Percentiles rank a stretch among this genome's conserved stretches.
phyloP scores from a whole-genome alignment of 1,140 invertebrate genomes.

The Heliconius melpomene region DNA sequence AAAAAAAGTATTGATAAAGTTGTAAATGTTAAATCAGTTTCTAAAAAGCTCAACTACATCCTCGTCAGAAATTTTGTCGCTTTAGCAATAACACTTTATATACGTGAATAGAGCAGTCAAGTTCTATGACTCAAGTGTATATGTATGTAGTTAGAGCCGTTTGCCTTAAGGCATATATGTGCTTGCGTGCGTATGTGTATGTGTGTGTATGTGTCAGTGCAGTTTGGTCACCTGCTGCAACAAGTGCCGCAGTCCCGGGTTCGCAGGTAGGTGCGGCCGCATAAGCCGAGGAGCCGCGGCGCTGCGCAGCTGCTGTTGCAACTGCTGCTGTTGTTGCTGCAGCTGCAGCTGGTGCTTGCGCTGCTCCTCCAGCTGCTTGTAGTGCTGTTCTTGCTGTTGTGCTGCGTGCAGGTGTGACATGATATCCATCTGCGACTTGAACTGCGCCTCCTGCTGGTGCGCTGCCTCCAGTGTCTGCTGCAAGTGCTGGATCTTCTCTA shows the following conservation, averaged over 20 bases:
- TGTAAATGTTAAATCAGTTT: no score
- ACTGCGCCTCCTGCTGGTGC: conserved; percentile 88
- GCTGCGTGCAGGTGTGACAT: conserved; percentile 87
- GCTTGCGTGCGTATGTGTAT: background rate
- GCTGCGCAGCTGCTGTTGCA: conserved; percentile 54
- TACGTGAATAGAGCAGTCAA: no score
- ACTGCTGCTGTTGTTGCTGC: conserved; percentile 43
- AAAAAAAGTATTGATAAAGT: no score
- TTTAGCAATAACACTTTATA: no score
- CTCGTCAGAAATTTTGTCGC: no score
- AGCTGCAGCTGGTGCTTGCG: conserved; percentile 64
- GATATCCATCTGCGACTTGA: conserved; percentile 87
- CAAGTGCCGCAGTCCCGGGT: conserved; percentile 81
- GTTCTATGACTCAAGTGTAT: background rate
- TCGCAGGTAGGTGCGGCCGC: conserved; percentile 80
- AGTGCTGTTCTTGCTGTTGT: conserved; percentile 90
- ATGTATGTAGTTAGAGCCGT: background rate
- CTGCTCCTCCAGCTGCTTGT: conserved; percentile 85
- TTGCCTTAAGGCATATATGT: background rate
- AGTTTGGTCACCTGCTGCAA: conserved; percentile 79
- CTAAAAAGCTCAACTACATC: no score
- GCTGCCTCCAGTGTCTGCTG: conserved; percentile 88
- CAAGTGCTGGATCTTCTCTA: conserved; percentile 82
- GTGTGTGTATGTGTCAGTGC: conserved; percentile 8
- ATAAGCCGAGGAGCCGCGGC: conserved; percentile 61